These are phyloP conservation scores for Drosophila limbata DNA, from an alignment of 2,888 invertebrate species.

Conservation along the genomic window DNA sequence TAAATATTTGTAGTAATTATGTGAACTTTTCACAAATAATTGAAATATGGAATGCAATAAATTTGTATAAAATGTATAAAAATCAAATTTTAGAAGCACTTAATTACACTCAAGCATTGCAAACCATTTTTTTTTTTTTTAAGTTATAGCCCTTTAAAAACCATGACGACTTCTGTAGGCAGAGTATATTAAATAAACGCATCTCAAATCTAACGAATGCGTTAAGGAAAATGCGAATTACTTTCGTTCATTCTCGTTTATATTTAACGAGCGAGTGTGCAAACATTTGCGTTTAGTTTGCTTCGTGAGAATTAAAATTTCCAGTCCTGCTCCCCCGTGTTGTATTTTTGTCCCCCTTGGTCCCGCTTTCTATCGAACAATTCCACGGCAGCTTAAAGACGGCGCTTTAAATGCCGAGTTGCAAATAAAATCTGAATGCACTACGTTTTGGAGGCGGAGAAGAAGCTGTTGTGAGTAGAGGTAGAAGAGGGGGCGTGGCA, in stretches of 20 bases:
- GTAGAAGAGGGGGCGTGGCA: slow-evolving; percentile 37
- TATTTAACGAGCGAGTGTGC: slow-evolving; percentile 39
- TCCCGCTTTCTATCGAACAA: neutral
- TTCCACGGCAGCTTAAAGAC: slow-evolving; percentile 16
- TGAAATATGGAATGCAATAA: too few species aligned
- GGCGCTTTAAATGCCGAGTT: slow-evolving; percentile 37
- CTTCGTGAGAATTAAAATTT: slow-evolving; percentile 45
- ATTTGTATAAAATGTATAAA: too few species aligned
- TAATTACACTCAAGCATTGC: neutral
- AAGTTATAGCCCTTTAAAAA: neutral
- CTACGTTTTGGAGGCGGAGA: slow-evolving; percentile 5
- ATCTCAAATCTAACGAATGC: slow-evolving; percentile 45
- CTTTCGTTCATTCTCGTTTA: slow-evolving; percentile 11
- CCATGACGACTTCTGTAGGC: neutral
- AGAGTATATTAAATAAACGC: slow-evolving; percentile 27
- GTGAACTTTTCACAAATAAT: too few species aligned
- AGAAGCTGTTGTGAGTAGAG: neutral
- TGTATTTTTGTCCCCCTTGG: neutral
- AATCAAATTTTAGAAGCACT: neutral
- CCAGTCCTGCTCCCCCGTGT: neutral
- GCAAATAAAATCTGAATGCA: slow-evolving; percentile 56
- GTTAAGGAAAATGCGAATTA: slow-evolving; percentile 45
- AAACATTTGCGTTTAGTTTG: slow-evolving; percentile 59
- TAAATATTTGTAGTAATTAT: neutral
- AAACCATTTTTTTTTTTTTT: neutral